Percentiles rank a stretch among this genome's conserved stretches.
phyloP scores from a whole-genome alignment of 30 jellyfish, hydroid and myxozoan genomes.

The Aurelia sp. region DNA sequence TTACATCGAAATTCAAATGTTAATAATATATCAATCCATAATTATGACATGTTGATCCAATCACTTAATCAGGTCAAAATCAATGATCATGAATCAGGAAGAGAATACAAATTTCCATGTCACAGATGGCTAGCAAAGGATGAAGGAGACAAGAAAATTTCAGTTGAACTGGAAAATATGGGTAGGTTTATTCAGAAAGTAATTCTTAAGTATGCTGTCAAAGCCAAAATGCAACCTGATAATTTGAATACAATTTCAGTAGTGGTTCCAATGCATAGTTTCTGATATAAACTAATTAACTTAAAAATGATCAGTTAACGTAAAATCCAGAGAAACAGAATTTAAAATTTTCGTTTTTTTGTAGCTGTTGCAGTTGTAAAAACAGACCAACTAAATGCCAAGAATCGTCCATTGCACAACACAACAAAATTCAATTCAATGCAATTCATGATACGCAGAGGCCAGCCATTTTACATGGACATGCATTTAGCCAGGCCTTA shows the following conservation, averaged over 20 bases:
- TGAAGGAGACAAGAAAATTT: conserved; percentile 56
- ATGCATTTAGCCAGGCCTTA: conserved; percentile 76
- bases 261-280: too few species aligned
- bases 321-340: background rate
- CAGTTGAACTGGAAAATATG: conserved; percentile 54
- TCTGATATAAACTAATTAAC: background rate
- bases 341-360: background rate
- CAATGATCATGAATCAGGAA: conserved; percentile 10
- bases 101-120: conserved; percentile 58
- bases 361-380: conserved; percentile 69
- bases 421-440: conserved; percentile 72
- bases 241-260: too few species aligned
- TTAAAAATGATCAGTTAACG: background rate
- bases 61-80: conserved; percentile 21
- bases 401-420: conserved; percentile 68
- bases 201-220: too few species aligned
- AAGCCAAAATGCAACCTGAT: too few species aligned
- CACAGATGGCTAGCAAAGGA: conserved; percentile 77
- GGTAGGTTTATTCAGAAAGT: conserved; percentile 6
- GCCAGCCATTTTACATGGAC: conserved; percentile 69
- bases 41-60: too few species aligned
- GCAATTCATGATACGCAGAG: conserved; percentile 84
- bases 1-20: too few species aligned
- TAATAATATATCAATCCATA: too few species aligned
- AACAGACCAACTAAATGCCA: conserved; percentile 58